Evolutionary conservation across 2,888 invertebrate species (phyloP).

Genomic region (Meganola albula): DNA sequence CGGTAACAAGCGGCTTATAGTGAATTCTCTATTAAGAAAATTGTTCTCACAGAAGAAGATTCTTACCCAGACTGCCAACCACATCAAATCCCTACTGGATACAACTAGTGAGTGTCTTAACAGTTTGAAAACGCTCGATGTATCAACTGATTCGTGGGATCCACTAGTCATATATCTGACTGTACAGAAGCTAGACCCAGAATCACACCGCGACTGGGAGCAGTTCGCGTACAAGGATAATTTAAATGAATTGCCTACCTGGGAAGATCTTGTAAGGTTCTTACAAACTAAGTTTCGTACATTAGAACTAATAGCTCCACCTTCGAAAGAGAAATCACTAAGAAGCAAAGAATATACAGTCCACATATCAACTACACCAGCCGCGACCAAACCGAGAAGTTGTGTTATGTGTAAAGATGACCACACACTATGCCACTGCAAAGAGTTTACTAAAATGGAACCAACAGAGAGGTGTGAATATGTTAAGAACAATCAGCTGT

Average conservation of each 20-base stretch:
- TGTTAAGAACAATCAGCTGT: constrained; percentile 16
- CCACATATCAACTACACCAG: constrained; percentile 4
- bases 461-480: constrained; percentile 15
- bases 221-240: constrained; percentile 6
- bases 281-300: constrained; percentile 6
- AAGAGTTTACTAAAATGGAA: constrained; percentile 16
- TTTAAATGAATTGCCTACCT: constrained; percentile 2
- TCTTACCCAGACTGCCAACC: neutral
- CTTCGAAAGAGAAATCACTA: constrained; percentile 2
- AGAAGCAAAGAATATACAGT: constrained; percentile 1
- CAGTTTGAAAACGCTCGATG: constrained; percentile 14
- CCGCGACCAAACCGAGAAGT: neutral
- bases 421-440: constrained; percentile 24
- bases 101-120: constrained; percentile 23
- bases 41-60: constrained; percentile 4
- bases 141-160: constrained; percentile 17
- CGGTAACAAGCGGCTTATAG: constrained; percentile 7
- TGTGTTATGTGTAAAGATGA: constrained; percentile 14
- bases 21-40: constrained; percentile 6
- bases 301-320: constrained; percentile 2
- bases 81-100: constrained; percentile 23
- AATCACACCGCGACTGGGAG: constrained; percentile 22
- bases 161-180: constrained; percentile 16
- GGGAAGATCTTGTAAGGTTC: constrained; percentile 6
- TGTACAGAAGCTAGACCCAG: constrained; percentile 18